Evolutionary conservation across 2,113 vertebrate species (phyloP).

Genomic region (Trogon melanurus): DNA sequence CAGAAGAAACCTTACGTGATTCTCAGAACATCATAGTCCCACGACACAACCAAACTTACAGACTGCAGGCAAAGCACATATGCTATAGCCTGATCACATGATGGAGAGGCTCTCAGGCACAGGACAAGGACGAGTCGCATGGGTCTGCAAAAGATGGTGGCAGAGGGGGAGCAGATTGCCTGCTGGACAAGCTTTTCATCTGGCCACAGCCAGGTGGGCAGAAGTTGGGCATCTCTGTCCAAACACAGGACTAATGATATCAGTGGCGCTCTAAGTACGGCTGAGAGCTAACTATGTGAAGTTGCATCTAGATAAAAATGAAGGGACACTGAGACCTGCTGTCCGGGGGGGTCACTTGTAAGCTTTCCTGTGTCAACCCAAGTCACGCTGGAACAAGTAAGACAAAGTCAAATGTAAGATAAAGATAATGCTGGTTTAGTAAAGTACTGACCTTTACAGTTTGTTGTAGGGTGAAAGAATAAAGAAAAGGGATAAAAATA

Average conservation of each 20-base stretch:
- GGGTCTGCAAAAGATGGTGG: background rate
- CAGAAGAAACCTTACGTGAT: background rate
- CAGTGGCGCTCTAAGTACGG: background rate
- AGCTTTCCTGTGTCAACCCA: background rate
- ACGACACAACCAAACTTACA: background rate
- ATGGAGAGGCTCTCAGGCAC: background rate
- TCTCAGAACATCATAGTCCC: background rate
- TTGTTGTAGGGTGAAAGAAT: background rate
- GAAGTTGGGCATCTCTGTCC: background rate
- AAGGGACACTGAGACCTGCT: background rate
- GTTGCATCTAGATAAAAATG: background rate
- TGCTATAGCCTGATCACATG: fast-evolving
- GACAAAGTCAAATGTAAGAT: background rate
- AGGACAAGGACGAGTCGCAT: fast-evolving
- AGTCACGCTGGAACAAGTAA: background rate
- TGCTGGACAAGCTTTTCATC: background rate
- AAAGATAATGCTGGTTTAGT: background rate
- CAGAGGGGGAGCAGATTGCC: background rate
- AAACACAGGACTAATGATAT: background rate
- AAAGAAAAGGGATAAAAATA: background rate
- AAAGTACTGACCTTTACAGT: background rate
- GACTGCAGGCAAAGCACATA: background rate
- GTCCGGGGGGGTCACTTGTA: background rate
- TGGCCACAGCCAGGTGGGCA: background rate
- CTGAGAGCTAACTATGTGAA: background rate